Conservation (phyloP, 2,113 vertebrate species). For the Mellivora capensis region DNA sequence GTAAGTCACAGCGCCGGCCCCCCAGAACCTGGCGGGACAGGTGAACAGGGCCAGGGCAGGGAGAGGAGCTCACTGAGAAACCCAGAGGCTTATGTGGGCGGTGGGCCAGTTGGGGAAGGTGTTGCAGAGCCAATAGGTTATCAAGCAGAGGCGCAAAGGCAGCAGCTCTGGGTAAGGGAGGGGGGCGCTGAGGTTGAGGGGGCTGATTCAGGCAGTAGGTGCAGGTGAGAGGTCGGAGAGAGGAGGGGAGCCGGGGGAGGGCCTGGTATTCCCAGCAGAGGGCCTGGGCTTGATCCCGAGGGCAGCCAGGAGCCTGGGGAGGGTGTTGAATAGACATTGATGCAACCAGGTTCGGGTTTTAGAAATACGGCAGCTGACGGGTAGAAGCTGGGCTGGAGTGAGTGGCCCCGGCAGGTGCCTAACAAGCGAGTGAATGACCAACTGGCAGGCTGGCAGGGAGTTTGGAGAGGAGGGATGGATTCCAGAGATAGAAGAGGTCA, state of each 20-base stretch:
- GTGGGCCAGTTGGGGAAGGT: not conserved
- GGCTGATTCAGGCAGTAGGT: no score
- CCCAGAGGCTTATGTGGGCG: not conserved
- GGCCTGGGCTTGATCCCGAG: not conserved
- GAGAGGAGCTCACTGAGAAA: not conserved
- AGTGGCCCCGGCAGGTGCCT: no score
- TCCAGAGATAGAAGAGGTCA: not conserved
- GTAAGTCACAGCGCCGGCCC: not conserved
- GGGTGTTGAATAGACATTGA: not conserved
- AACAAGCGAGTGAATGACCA: not conserved
- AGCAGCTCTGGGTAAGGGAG: not conserved
- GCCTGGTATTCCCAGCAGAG: not conserved
- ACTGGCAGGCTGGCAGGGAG: rapidly evolving
- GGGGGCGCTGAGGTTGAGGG: not conserved
- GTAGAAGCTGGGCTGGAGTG: not conserved
- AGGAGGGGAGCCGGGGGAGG: not conserved
- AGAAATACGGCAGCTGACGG: not conserved
- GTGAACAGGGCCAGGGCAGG: not conserved
- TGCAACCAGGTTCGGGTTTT: not conserved
- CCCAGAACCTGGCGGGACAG: rapidly evolving
- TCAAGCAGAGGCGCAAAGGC: not conserved
- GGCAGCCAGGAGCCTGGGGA: not conserved
- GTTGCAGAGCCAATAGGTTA: not conserved
- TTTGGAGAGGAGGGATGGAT: not conserved
- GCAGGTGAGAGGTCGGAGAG: not conserved